phyloP scores from a whole-genome alignment of 2,113 vertebrate species.

The Crotalus helleri region DNA sequence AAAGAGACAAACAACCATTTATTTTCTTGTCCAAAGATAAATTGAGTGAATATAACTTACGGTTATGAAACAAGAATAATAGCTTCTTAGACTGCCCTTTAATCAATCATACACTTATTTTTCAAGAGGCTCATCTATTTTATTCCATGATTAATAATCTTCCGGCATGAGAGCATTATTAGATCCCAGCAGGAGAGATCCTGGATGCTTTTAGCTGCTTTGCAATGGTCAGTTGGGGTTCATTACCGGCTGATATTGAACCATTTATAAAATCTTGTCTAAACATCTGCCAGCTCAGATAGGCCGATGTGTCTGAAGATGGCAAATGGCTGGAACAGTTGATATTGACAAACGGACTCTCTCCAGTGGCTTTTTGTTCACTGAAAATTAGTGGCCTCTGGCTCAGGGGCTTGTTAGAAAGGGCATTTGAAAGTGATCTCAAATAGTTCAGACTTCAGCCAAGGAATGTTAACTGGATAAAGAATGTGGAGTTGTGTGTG shows the following conservation, averaged over 20 bases:
- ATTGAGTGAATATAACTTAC: slow-evolving; percentile 83
- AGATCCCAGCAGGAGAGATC: slow-evolving; percentile 86
- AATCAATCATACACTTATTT: slow-evolving; percentile 92
- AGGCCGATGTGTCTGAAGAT: slow-evolving; percentile 79
- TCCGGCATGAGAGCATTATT: slow-evolving; percentile 82
- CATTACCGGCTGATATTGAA: slow-evolving; percentile 93
- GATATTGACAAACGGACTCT: slow-evolving; percentile 84
- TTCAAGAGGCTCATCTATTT: slow-evolving; percentile 89
- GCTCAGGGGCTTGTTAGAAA: slow-evolving; percentile 80
- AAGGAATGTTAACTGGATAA: slow-evolving; percentile 66
- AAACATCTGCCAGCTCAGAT: slow-evolving; percentile 96
- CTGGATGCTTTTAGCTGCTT: slow-evolving; percentile 85
- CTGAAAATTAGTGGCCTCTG: slow-evolving; percentile 78
- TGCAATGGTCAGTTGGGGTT: slow-evolving; percentile 94
- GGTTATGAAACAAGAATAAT: slow-evolving; percentile 85
- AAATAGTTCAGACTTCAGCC: slow-evolving; percentile 68
- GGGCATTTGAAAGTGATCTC: slow-evolving; percentile 81
- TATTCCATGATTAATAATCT: slow-evolving; percentile 90
- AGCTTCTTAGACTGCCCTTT: slow-evolving; percentile 86
- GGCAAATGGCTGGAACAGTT: slow-evolving; percentile 85
- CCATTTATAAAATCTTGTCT: slow-evolving; percentile 99
- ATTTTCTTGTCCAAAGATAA: slow-evolving; percentile 78
- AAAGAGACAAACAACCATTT: slow-evolving; percentile 74
- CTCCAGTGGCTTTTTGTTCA: slow-evolving; percentile 80
- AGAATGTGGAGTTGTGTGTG: slow-evolving; percentile 14